Conservation (phyloP, 2,113 vertebrate genomes). For the Actenoides hombroni region DNA sequence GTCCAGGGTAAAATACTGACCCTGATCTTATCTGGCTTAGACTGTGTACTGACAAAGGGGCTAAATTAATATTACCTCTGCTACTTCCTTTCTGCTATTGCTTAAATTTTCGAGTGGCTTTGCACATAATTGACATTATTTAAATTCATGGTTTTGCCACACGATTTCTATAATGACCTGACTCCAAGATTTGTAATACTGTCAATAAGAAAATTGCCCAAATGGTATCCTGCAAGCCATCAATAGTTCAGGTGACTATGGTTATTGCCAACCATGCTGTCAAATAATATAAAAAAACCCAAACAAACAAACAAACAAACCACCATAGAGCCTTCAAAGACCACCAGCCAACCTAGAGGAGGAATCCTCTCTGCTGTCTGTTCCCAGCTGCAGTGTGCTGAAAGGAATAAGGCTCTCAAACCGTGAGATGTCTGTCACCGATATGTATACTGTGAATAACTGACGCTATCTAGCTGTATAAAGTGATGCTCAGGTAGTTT, state of each 20-base stretch:
- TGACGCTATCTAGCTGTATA: neutral
- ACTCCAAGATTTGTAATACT: neutral
- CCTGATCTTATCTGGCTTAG: neutral
- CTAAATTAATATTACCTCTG: neutral
- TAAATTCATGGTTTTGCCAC: neutral
- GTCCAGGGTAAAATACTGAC: neutral
- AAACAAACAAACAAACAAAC: no score
- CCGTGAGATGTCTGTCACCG: neutral
- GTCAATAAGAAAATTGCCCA: neutral
- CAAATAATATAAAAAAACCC: neutral
- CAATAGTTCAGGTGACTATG: neutral
- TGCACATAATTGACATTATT: neutral
- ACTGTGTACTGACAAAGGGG: neutral
- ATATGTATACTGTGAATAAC: rapidly evolving
- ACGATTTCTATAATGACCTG: neutral
- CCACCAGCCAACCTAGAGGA: neutral
- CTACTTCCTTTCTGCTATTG: neutral
- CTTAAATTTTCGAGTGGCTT: neutral
- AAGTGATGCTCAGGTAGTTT: neutral
- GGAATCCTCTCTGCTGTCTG: neutral
- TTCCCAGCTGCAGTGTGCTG: neutral
- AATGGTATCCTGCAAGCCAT: neutral
- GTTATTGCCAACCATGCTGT: neutral
- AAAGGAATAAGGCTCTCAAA: neutral
- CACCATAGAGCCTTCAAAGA: neutral